phyloP scores from a whole-genome alignment of 2,797 vertebrate species.

The Galago senegalensis region DNA sequence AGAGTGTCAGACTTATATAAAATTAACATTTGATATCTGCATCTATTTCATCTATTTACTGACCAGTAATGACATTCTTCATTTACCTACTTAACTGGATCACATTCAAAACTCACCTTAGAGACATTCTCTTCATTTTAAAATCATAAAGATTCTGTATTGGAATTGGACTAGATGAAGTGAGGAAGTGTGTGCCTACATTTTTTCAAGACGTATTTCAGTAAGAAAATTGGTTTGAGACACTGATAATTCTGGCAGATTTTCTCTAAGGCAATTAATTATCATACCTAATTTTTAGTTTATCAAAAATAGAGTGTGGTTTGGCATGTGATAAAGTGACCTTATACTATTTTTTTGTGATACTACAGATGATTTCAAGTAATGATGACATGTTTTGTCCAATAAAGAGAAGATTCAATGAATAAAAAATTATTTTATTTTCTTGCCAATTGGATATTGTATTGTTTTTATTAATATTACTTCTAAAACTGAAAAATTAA shows the following conservation, averaged over 20 bases:
- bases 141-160: constrained; percentile 27
- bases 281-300: constrained; percentile 85
- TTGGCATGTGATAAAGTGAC: constrained; percentile 85
- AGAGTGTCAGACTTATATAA: background rate
- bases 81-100: background rate
- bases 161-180: constrained; percentile 43
- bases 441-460: background rate
- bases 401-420: constrained; percentile 64
- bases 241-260: constrained; percentile 77
- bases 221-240: constrained; percentile 70
- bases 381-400: constrained; percentile 74
- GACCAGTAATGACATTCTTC: background rate
- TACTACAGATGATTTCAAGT: constrained; percentile 60
- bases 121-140: constrained; percentile 50
- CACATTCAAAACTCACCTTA: background rate
- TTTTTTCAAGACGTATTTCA: constrained; percentile 54
- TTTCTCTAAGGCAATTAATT: constrained; percentile 84
- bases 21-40: constrained; percentile 62
- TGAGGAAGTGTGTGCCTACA: constrained; percentile 49
- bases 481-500: constrained; percentile 28
- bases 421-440: background rate
- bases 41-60: background rate
- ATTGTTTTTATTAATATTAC: constrained; percentile 20
- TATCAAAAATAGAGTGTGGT: constrained; percentile 82
- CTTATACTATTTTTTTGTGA: constrained; percentile 75